A percentile compares a stretch with the other conserved stretches of the same genome.
Evolutionary conservation across 2,113 vertebrate species (phyloP).

Genomic region (rat (Rattus norvegicus)): GRCr8 NC_086035.1:6605001-6605500

Average conservation of each 20-base stretch:
- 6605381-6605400: background rate
- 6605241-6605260: background rate
- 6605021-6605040: background rate
- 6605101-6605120: background rate
- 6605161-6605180: background rate
- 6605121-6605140: background rate
- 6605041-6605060: background rate
- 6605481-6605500: background rate
- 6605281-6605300: background rate
- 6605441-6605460: background rate
- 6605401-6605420: too few relatives aligned
- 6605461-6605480: too few relatives aligned
- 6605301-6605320: background rate
- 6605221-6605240: background rate
- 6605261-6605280: background rate
- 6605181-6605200: background rate
- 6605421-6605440: background rate
- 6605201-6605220: too few relatives aligned
- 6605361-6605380: background rate
- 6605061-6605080: too few relatives aligned
- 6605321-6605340: background rate
- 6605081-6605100: background rate
- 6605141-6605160: background rate
- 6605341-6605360: background rate
- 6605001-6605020: background rate